Evolutionary conservation across 2,888 invertebrate species (phyloP), one percentile per base, ranked within the genome.

Genomic region (Coenonympha glycerion): DNA sequence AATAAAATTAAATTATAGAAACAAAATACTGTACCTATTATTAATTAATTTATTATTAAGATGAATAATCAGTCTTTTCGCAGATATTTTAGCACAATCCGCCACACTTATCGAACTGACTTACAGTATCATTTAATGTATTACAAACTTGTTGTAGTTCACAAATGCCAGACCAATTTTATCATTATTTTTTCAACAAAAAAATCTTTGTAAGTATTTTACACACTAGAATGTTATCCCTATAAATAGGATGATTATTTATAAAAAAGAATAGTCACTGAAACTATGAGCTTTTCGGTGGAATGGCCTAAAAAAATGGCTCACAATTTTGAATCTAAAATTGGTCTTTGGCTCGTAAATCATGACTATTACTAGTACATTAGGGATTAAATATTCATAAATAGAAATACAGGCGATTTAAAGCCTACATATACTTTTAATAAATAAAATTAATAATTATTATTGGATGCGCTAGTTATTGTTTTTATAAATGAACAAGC

Each of bases 51-150:
- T n/a, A n/a, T n/a, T n/a, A n/a, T n/a, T 73, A 65, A 65, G 68
- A 69, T 74, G 71, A 71, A 71, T 75, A 78, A 76, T 85, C 86
- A 85, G 86, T 84, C 86, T 83, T 85, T 68, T 76, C 75, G 73
- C 76, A 76, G 79, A 80, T 81, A 79, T 76, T 68, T 71, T 73
- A 74, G 63, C 68, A 64, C 59, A 70, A 69, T 57, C 59, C 62
- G 62, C 73, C 76, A 71, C 64, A 64, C 53, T 53, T 63, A 61
- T 59, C 56, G 59, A 54, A 58, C 50, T 52, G 47, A 45, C 45
- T 39, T 54, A 51, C 15, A 48, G 53, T 55, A 31, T 15, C 31
- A 13, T 30, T 15, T 56, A 56, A 45, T 13, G 44, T 47, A 47
- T 49, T 19, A 48, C 30, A 53, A 28, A 36, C 46, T 44, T 37